Base-by-base conservation (phyloP, 2,113 vertebrate genomes). In the rabbit (Oryctolagus cuniculus) region DNA sequence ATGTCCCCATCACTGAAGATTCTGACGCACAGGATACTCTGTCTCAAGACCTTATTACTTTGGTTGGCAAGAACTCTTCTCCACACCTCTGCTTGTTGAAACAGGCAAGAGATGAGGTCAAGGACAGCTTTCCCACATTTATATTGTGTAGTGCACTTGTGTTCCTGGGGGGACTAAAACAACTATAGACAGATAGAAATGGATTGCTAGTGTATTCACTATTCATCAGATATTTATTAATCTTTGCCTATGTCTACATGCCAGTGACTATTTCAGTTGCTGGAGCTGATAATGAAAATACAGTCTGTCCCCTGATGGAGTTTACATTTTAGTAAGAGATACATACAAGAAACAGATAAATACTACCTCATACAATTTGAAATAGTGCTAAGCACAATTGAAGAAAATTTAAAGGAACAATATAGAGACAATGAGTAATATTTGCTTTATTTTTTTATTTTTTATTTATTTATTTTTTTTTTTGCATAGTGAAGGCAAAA, bases 21-120 rank as follows among this genome's bases (percentile, higher is more conserved):
- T 74, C 73, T 80, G 11, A 63, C 44, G 25, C 51, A 79, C n/a
- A 64, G 49, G 82, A 49, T 49, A 8, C 55, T 75, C 27, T 55
- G 86, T 49, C 95, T 90, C 34, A 29, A 82, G 74, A 89, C 29
- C 10, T 67, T 31, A 74, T 79, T 94, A 69, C 55, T 90, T 44
- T 38, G 17, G 11, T 72, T 25, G 17, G 38, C 19, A 67, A 69
- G 25, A 58, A 61, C 8, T 61, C 51, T 64, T 72, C 58, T 61
- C 3, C 9, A 86, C n/a, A 24, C 38, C 17, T 29, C 58, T 86
- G 4, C 9, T 67, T 70, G 16, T 2, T 69, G 81, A 90, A 91
- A 75, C 19, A 36, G 58, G 27, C 87, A 64, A 53, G 53, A 73
- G 19, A 84, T 29, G 85, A 92, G 31, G 64, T 82, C 74, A 63